A percentile compares a stretch with the other conserved stretches of the same genome.
Evolutionary conservation across 2,113 vertebrate species (phyloP).

Genomic region (Ondatra zibethicus): DNA sequence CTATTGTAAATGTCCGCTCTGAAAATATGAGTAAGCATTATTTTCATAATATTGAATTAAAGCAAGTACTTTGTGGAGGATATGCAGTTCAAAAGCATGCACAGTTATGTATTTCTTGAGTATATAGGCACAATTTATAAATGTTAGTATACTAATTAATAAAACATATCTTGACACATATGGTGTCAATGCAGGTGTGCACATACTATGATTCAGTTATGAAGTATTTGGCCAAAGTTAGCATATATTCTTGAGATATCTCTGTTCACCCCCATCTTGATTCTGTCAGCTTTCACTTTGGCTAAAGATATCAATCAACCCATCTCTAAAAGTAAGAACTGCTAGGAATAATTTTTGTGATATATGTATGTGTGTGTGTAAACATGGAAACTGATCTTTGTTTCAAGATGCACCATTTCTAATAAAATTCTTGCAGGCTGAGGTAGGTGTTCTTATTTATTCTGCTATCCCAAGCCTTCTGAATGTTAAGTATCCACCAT

Average conservation of each 20-base stretch:
- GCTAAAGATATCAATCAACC: constrained; percentile 35
- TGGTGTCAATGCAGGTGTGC: background rate
- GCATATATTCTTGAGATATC: background rate
- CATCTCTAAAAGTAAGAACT: constrained; percentile 70
- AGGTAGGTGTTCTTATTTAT: constrained; percentile 5
- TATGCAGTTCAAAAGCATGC: background rate
- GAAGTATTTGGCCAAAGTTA: constrained; percentile 21
- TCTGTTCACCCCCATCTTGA: background rate
- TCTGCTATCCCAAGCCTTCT: constrained; percentile 38
- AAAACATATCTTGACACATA: background rate
- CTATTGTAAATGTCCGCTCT: background rate
- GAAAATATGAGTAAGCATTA: background rate
- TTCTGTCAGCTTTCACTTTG: constrained; percentile 61
- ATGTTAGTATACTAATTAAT: background rate
- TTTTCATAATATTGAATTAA: background rate
- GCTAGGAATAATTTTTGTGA: constrained; percentile 69
- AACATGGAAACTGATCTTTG: constrained; percentile 74
- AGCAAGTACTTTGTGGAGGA: background rate
- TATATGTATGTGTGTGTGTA: background rate
- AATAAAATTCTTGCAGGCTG: background rate
- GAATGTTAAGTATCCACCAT: constrained; percentile 13
- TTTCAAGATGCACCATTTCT: constrained; percentile 62
- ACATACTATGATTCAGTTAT: background rate
- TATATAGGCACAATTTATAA: background rate
- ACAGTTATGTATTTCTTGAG: background rate